These are phyloP conservation scores for Pristis pectinata DNA, from an alignment of 2,797 vertebrate genomes.

Conservation along the genomic window DNA sequence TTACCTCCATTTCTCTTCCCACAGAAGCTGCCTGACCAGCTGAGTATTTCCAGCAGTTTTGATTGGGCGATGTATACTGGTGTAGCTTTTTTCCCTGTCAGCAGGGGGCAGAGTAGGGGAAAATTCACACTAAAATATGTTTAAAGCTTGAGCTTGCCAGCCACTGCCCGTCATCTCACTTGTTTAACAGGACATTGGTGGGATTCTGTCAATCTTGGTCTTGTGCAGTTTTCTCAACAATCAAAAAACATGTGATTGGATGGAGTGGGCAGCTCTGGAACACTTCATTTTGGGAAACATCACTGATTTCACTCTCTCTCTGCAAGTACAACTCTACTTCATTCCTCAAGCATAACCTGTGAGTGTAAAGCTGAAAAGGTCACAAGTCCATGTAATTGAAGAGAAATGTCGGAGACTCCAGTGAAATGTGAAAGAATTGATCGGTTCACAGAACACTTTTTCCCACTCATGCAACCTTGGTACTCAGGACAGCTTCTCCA, in stretches of 20 bases:
- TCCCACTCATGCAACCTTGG: not conserved
- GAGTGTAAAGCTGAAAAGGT: not conserved
- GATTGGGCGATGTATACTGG: not conserved
- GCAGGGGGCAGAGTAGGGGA: not conserved
- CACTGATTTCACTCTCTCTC: not conserved
- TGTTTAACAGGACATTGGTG: not conserved
- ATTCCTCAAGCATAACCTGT: not conserved
- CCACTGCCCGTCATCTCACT: not conserved
- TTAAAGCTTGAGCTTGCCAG: not conserved
- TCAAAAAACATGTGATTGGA: not conserved
- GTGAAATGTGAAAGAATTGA: conserved; percentile 18
- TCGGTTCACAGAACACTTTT: not conserved
- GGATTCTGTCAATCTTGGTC: too few species aligned
- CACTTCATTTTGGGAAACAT: not conserved
- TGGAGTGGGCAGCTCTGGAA: not conserved
- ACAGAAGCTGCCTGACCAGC: too few species aligned
- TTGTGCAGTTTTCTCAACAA: not conserved
- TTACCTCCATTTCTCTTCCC: too few species aligned
- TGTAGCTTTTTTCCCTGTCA: not conserved
- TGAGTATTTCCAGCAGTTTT: too few species aligned
- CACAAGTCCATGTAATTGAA: not conserved
- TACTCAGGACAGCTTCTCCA: not conserved
- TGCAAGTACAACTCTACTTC: not conserved
- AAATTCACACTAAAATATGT: not conserved
- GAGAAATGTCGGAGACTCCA: conserved; percentile 8